A percentile compares a stretch with the other conserved stretches of the same genome.
phyloP scores from a whole-genome alignment of 2,797 vertebrate species.

The Poeciliopsis turneri region DNA sequence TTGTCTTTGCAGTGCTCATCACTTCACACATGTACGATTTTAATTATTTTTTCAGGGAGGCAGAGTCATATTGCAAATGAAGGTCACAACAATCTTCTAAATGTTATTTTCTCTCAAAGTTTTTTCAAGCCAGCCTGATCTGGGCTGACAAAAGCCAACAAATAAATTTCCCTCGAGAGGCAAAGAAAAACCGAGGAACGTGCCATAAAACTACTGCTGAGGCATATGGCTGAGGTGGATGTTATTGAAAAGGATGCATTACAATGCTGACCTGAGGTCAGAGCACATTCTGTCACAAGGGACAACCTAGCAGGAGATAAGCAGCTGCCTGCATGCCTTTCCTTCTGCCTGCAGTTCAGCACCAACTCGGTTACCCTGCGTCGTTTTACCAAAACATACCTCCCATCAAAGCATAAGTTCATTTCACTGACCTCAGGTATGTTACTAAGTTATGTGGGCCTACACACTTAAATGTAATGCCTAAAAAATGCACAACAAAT shows the following conservation, averaged over 20 bases:
- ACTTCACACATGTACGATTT: slow-evolving; percentile 9
- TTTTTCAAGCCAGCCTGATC: slow-evolving; percentile 39
- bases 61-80: slow-evolving; percentile 25
- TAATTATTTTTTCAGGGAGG: slow-evolving; percentile 23
- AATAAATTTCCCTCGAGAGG: slow-evolving; percentile 62
- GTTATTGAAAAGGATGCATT: slow-evolving; percentile 78
- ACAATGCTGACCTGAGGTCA: slow-evolving; percentile 72
- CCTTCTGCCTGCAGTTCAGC: slow-evolving; percentile 42
- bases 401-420: slow-evolving; percentile 57
- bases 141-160: slow-evolving; percentile 57
- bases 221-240: slow-evolving; percentile 66
- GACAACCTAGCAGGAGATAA: slow-evolving; percentile 44
- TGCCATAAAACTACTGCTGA: slow-evolving; percentile 72
- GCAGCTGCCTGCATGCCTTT: slow-evolving; percentile 52
- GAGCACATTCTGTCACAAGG: slow-evolving; percentile 50
- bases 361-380: slow-evolving; percentile 51
- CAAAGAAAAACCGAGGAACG: slow-evolving; percentile 61
- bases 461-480: not conserved
- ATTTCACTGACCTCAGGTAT: slow-evolving; percentile 69
- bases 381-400: slow-evolving; percentile 50
- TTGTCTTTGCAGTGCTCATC: slow-evolving; percentile 2
- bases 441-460: slow-evolving; percentile 47
- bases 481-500: not conserved
- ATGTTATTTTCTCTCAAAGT: slow-evolving; percentile 33
- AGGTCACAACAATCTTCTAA: slow-evolving; percentile 27